Base-by-base conservation (phyloP, 2,113 vertebrate genomes). In the Cynoglossus semilaevis region DNA sequence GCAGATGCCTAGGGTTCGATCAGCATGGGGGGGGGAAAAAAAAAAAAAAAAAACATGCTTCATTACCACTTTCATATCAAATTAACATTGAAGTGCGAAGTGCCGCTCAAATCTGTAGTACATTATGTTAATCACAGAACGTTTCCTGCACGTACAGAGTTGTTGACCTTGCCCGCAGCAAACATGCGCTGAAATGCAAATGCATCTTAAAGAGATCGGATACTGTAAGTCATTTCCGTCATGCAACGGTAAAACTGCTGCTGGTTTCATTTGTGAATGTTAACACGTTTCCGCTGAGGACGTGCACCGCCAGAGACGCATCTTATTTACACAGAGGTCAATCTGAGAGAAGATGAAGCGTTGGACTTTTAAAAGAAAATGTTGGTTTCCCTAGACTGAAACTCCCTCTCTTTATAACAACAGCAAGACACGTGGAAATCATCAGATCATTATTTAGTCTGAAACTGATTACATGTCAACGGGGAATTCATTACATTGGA, bases 71-170 rank as follows among this genome's bases (percentile, higher is more conserved):
- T 36, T 37, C 51, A 35, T 14, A 51, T 67, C 12, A 34, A 48
- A 62, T 62, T 0, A 15, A 43, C 10, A 52, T 57, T 29, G 51
- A 41, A 58, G 35, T 4, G 4, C 2, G 3, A 29, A 19, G 15
- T 10, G 15, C 45, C 54, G 3, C 13, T 29, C 17, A 15, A 47
- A 16, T 7, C 13, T 7, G 8, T 15, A 44, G 36, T 8, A 54
- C 15, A 62, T 51, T 58, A 37, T 15, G 19, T n/a, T 45, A 49
- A 67, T 71, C 44, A 38, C 57, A 42, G 36, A 1, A 52, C 1
- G 54, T 55, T 46, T 66, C 38, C 61, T 65, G 38, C 38, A 44
- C 47, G 47, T 52, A 41, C 51, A 67, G 13, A 15, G 18, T 9
- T 4, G 1, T 1, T 61, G 59, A 66, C 66, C 61, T 55, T 5